Base-by-base conservation (phyloP, 2,797 vertebrate species). In the Todus mexicanus region DNA sequence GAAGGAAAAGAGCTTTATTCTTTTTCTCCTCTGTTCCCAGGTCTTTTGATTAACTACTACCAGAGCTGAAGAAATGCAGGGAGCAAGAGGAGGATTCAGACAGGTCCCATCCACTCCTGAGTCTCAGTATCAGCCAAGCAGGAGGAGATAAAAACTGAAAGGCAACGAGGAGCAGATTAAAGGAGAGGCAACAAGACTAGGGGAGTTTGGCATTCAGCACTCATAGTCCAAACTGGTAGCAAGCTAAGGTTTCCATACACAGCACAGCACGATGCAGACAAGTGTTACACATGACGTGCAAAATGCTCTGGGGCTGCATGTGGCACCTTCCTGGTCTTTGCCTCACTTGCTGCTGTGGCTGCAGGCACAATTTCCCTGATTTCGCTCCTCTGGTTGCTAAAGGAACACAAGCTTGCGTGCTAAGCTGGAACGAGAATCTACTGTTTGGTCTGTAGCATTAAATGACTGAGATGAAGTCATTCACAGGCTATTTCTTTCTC, bases 381-480 rank as follows among this genome's bases (percentile, higher is more conserved):
- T 69, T 53, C 69, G 29, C 40, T 71, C 15, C 31, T 40, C 16
- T 7, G 74, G 37, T n/a, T 71, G 42, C 72, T 79, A 33, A 68
- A 87, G 82, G 43, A 91, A 89, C 53, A 90, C 19, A 57, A 50
- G 37, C 16, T 76, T 26, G 15, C 21, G 61, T 38, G 50, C 73
- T 71, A 85, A 88, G 29, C 35, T 35, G 57, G 26, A 81, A 90
- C 69, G 64, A 57, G 47, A 92, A 75, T 61, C 80, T 93, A 84
- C 50, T 78, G 71, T 51, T 94, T 77, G 38, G n/a, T 87, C 68
- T 92, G 43, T 6, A 72, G 64, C 72, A 82, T 45, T 85, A 85
- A 84, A 89, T 82, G 89, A 84, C 64, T 51, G 83, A 89, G 65
- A 85, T 29, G 18, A 92, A 94, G 82, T 86, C 1, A 88, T 94